A percentile compares a stretch with the other conserved stretches of the same genome.
These are phyloP conservation scores for Perithous albicinctus DNA, from an alignment of 2,888 invertebrate genomes.

Conservation along the genomic window DNA sequence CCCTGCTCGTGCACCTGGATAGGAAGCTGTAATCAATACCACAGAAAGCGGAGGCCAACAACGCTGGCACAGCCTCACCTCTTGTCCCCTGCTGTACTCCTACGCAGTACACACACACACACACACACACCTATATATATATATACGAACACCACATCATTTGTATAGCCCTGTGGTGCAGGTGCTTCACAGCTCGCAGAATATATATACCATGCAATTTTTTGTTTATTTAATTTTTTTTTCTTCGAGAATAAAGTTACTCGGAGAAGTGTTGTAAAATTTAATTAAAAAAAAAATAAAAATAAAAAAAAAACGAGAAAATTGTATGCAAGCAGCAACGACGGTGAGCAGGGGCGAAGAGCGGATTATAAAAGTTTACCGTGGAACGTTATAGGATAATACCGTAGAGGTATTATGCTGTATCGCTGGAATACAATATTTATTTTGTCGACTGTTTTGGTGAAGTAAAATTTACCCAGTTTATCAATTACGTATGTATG, in stretches of 20 bases:
- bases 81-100: slow-evolving; percentile 44
- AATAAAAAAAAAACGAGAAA: too few species aligned
- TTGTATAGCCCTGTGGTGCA: slow-evolving; percentile 22
- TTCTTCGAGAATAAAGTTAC: slow-evolving; percentile 4
- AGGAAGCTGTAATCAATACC: slow-evolving; percentile 84
- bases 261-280: slow-evolving; percentile 34
- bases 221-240: slow-evolving; percentile 38
- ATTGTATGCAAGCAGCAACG: background rate
- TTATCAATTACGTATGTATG: background rate
- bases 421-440: slow-evolving; percentile 38
- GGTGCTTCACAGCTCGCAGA: slow-evolving; percentile 9
- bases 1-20: slow-evolving; percentile 83
- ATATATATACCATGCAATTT: background rate
- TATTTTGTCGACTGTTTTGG: slow-evolving; percentile 5
- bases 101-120: slow-evolving; percentile 10
- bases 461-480: slow-evolving; percentile 23
- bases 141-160: slow-evolving; percentile 13
- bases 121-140: background rate
- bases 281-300: slow-evolving; percentile 18
- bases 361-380: slow-evolving; percentile 50
- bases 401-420: background rate
- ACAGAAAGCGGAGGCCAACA: slow-evolving; percentile 78
- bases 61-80: slow-evolving; percentile 59
- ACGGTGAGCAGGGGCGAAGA: background rate
- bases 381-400: background rate